A percentile compares a stretch with the other conserved stretches of the same genome.
Evolutionary conservation across 2,113 vertebrate species (phyloP).

Genomic region (Pterophyllum scalare): DNA sequence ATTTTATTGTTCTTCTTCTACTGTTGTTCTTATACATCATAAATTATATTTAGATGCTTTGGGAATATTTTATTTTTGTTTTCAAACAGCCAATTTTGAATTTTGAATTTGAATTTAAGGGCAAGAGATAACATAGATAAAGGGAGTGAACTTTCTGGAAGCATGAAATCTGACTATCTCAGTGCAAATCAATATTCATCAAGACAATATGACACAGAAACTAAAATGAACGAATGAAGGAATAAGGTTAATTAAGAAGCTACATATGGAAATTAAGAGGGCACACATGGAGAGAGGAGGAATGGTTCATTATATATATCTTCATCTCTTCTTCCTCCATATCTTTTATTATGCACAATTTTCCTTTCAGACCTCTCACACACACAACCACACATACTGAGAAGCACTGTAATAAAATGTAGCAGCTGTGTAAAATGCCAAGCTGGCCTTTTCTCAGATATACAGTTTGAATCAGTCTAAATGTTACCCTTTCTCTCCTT

Average conservation of each 20-base stretch:
- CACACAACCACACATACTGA: conserved; percentile 3
- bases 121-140: background rate
- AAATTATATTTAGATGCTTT: too few relatives aligned
- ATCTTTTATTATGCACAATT: conserved; percentile 38
- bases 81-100: background rate
- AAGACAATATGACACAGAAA: background rate
- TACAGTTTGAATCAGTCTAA: conserved; percentile 68
- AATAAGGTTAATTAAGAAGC: conserved; percentile 21
- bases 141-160: background rate
- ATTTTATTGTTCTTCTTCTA: too few relatives aligned
- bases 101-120: background rate
- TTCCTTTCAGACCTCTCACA: conserved; percentile 21
- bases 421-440: conserved; percentile 79
- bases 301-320: conserved; percentile 14
- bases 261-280: conserved; percentile 2
- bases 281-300: background rate
- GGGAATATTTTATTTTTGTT: too few relatives aligned
- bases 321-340: conserved; percentile 34
- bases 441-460: conserved; percentile 74
- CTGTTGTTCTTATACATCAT: too few relatives aligned
- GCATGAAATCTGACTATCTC: background rate
- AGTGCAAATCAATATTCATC: conserved; percentile 9
- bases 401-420: conserved; percentile 58
- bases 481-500: conserved; percentile 62
- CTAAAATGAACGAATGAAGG: background rate